These are phyloP conservation scores for Phyllostomus discolor DNA, from an alignment of 2,113 vertebrate genomes.

Conservation along the genomic window DNA sequence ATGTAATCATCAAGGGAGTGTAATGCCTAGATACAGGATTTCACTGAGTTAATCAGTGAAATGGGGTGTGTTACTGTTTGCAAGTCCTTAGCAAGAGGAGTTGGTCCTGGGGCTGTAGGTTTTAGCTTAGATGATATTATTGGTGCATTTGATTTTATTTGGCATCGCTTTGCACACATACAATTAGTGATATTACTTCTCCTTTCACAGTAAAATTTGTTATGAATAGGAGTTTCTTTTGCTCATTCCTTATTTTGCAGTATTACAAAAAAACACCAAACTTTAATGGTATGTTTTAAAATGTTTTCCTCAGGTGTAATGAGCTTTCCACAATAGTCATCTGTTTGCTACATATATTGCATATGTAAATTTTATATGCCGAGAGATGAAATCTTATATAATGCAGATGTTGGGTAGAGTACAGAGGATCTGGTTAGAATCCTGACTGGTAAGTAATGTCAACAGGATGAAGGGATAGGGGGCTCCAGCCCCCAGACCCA, in stretches of 20 bases:
- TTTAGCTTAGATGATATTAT: neutral
- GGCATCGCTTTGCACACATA: neutral
- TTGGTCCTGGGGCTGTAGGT: neutral
- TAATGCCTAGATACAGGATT: neutral
- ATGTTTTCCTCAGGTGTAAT: neutral
- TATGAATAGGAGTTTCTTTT: neutral
- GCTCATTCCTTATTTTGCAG: neutral
- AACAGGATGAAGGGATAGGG: neutral
- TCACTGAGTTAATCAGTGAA: neutral
- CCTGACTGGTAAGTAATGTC: neutral
- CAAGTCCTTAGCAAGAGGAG: neutral
- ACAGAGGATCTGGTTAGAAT: neutral
- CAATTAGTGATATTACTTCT: neutral
- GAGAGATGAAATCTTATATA: neutral
- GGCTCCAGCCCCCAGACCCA: too few relatives aligned
- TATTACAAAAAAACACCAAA: neutral
- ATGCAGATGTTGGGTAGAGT: neutral
- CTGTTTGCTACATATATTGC: neutral
- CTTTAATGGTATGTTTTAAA: neutral
- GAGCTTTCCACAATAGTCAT: neutral
- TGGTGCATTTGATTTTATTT: neutral
- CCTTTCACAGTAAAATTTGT: neutral
- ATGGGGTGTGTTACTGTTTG: neutral
- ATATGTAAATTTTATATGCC: neutral
- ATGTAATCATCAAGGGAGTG: neutral